Conservation (phyloP, 2,888 invertebrate genomes). For the Cremastinae sp. region DNA sequence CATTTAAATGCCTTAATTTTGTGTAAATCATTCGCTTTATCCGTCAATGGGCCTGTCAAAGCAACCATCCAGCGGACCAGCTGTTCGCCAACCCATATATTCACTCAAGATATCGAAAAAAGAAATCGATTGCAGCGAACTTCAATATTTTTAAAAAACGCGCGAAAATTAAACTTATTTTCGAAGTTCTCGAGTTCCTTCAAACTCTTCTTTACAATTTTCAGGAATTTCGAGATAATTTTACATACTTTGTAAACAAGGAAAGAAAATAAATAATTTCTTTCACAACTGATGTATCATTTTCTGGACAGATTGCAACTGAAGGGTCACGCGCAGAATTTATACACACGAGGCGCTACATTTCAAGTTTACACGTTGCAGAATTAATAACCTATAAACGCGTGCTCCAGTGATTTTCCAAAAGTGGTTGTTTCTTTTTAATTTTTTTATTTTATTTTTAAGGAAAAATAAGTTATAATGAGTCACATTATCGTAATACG, state of each 20-base stretch:
- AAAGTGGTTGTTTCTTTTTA: too few species aligned
- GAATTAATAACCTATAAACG: too few species aligned
- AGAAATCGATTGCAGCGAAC: conserved; percentile 1
- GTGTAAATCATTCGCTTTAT: conserved; percentile 78
- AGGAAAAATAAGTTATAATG: conserved; percentile 72
- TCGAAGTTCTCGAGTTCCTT: not conserved
- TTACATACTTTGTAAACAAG: too few species aligned
- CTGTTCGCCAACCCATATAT: conserved; percentile 50
- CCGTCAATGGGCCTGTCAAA: conserved; percentile 75
- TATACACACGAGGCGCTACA: too few species aligned
- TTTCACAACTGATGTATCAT: too few species aligned
- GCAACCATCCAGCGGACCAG: conserved; percentile 65
- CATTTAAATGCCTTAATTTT: conserved; percentile 78
- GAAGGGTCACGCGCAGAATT: too few species aligned
- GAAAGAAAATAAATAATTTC: too few species aligned
- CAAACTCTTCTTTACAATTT: not conserved
- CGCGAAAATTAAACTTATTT: conserved; percentile 9
- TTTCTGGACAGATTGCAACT: too few species aligned
- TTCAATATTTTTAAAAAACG: not conserved
- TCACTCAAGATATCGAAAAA: conserved; percentile 4
- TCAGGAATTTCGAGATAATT: not conserved
- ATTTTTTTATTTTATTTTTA: not conserved
- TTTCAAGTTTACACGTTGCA: too few species aligned
- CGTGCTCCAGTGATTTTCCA: too few species aligned
- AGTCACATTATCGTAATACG: conserved; percentile 83